Evolutionary conservation across 2,113 vertebrate species (phyloP).

Genomic region (Pseudolaguvia tuberculata): DNA sequence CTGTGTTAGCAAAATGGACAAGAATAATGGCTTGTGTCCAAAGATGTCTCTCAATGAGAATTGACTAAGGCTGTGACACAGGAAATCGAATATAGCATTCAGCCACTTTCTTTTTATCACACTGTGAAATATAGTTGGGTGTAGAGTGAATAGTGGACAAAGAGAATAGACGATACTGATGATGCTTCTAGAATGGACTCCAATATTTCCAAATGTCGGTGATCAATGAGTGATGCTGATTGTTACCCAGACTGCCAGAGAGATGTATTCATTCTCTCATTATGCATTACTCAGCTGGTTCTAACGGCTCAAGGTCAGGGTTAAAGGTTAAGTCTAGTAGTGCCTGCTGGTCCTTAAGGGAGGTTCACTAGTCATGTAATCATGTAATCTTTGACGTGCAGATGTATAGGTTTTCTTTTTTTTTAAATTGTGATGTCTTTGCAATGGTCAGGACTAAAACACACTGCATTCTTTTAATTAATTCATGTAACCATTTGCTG

Average conservation of each 20-base stretch:
- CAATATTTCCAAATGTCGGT: neutral
- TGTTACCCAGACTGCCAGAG: neutral
- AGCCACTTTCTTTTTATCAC: constrained; percentile 7
- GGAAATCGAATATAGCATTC: constrained; percentile 20
- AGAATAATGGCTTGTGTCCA: constrained; percentile 25
- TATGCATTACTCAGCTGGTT: constrained; percentile 36
- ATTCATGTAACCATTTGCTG: too few species aligned
- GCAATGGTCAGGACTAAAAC: neutral
- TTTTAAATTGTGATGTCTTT: neutral
- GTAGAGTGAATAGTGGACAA: neutral
- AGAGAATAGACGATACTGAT: neutral
- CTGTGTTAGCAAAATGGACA: constrained; percentile 8
- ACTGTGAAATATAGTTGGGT: constrained; percentile 11
- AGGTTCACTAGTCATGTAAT: constrained; percentile 54
- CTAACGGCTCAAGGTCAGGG: constrained; percentile 43
- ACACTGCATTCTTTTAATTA: too few species aligned
- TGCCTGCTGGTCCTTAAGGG: constrained; percentile 14
- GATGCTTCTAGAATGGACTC: neutral
- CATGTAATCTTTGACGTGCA: constrained; percentile 30
- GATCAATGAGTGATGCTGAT: neutral
- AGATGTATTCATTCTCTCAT: constrained; percentile 7
- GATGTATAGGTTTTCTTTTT: constrained; percentile 18
- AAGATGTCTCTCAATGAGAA: constrained; percentile 15
- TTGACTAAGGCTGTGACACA: constrained; percentile 27
- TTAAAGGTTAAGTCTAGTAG: constrained; percentile 51